Percentiles rank a stretch among this genome's conserved stretches.
Conservation (phyloP, 2,113 vertebrate species). For the Lethenteron reissneri region DNA sequence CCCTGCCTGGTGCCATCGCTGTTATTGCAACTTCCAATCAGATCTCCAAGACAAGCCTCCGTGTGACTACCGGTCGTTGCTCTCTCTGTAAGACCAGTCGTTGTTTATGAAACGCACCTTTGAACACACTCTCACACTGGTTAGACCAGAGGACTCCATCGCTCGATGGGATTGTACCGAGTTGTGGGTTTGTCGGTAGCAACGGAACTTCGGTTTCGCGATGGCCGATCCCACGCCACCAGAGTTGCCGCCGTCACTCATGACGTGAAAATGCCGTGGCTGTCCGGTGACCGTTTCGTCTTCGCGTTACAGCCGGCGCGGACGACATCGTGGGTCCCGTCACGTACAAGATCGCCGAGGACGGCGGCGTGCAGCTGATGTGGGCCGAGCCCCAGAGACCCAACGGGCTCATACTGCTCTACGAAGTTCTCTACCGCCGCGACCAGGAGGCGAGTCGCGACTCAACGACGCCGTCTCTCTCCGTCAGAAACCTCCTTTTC, state of each 20-base stretch:
- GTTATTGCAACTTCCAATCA: no score
- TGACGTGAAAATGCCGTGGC: slow-evolving; percentile 14
- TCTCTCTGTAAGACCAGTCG: no score
- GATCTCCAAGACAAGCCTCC: no score
- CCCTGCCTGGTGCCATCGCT: no score
- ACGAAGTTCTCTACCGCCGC: slow-evolving; percentile 63
- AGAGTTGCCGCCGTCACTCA: slow-evolving; percentile 18
- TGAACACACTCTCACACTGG: no score
- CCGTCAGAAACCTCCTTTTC: no score
- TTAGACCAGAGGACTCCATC: no score
- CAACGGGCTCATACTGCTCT: slow-evolving; percentile 76
- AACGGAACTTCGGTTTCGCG: neutral
- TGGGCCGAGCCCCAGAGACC: slow-evolving; percentile 63
- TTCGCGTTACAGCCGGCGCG: slow-evolving; percentile 38
- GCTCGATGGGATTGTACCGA: no score
- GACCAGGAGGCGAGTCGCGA: slow-evolving; percentile 45
- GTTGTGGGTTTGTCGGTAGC: no score
- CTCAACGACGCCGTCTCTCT: neutral
- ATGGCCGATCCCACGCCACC: slow-evolving; percentile 9
- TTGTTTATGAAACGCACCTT: no score
- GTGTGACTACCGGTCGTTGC: no score
- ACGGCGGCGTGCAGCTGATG: slow-evolving; percentile 40
- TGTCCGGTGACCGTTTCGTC: neutral
- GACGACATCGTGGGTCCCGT: slow-evolving; percentile 51
- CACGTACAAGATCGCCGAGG: slow-evolving; percentile 39